These are phyloP conservation scores for Puffinus mauretanicus DNA, from an alignment of 2,113 vertebrate species.

Conservation along the genomic window DNA sequence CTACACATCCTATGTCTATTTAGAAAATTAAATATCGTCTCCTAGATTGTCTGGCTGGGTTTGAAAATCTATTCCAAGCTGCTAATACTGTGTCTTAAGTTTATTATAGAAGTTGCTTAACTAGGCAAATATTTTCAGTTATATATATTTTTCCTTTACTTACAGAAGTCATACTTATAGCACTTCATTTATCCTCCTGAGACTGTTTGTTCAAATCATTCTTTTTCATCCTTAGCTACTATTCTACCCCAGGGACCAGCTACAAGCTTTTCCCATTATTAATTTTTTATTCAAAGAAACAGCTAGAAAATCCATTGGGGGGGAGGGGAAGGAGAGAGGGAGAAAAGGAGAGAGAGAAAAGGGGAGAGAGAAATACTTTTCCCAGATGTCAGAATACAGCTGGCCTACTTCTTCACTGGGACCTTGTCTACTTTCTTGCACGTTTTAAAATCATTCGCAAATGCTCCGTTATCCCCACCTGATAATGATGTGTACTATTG, in stretches of 20 bases:
- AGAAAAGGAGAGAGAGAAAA: background rate
- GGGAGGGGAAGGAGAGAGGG: no score
- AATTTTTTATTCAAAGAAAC: slow-evolving; percentile 51
- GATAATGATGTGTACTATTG: background rate
- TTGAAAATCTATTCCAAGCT: slow-evolving; percentile 21
- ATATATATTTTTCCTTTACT: slow-evolving; percentile 21
- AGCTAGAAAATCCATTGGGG: background rate
- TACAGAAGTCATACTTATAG: background rate
- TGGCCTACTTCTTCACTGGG: background rate
- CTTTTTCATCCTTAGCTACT: slow-evolving; percentile 34
- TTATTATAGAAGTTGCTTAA: slow-evolving; percentile 47
- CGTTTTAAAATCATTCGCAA: background rate
- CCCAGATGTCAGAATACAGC: background rate
- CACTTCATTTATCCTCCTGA: slow-evolving; percentile 55
- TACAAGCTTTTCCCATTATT: slow-evolving; percentile 22
- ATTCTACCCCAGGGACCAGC: slow-evolving; percentile 23
- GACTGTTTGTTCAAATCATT: slow-evolving; percentile 56
- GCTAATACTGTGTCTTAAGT: background rate
- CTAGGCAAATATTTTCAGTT: slow-evolving; percentile 53
- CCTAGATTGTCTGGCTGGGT: background rate
- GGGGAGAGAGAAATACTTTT: background rate
- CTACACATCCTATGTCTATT: background rate
- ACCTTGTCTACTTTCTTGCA: background rate
- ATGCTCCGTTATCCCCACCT: background rate
- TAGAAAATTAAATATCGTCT: background rate